phyloP scores from a whole-genome alignment of 1,140 invertebrate genomes.

The Pomacea maculata region DNA sequence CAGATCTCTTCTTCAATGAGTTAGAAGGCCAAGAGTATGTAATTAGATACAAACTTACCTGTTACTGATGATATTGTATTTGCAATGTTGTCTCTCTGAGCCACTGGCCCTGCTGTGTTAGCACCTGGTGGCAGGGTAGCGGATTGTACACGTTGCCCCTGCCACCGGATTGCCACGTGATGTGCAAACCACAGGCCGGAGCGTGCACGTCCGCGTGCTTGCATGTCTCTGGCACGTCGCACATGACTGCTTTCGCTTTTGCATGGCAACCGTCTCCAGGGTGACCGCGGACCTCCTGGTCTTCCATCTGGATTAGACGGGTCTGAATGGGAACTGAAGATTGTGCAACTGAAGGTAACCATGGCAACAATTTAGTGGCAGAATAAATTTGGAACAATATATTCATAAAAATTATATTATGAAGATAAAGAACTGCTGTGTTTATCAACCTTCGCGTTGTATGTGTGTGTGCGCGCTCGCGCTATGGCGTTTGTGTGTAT shows the following conservation, averaged over 20 bases:
- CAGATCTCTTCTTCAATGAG: no score
- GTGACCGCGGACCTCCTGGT: conserved; percentile 37
- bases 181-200: background rate
- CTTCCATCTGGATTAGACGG: conserved; percentile 32
- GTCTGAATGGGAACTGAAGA: conserved; percentile 31
- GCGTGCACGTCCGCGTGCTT: background rate
- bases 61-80: no score
- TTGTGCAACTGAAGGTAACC: conserved; percentile 37
- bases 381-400: no score
- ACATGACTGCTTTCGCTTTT: conserved; percentile 14
- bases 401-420: no score
- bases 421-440: no score
- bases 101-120: background rate
- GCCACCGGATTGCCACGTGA: background rate
- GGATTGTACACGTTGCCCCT: background rate
- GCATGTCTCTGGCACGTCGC: conserved; percentile 1
- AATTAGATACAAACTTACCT: no score
- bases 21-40: no score
- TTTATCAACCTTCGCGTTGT: no score
- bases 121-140: background rate
- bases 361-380: no score
- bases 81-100: background rate
- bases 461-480: no score
- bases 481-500: no score
- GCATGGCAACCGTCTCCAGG: conserved; percentile 24